These are phyloP conservation scores for Sminthurinus signatus DNA, from an alignment of 1,140 invertebrate species.

Conservation along the genomic window DNA sequence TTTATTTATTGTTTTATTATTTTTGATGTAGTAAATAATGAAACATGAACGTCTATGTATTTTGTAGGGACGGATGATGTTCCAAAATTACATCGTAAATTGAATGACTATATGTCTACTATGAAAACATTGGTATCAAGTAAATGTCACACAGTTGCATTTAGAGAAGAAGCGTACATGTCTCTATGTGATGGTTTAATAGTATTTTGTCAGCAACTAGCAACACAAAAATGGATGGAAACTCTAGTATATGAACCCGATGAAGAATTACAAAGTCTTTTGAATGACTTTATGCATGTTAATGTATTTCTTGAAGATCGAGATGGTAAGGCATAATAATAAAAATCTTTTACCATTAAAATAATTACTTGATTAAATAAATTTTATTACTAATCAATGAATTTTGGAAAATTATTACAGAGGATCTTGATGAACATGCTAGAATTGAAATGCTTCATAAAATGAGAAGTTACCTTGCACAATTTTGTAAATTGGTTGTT, in stretches of 20 bases:
- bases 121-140: constrained; percentile 61
- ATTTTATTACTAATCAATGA: neutral
- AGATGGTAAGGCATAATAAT: constrained; percentile 56
- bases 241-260: constrained; percentile 78
- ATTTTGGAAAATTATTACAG: neutral
- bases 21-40: no score
- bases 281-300: constrained; percentile 85
- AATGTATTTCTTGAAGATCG: constrained; percentile 88
- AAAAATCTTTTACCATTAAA: no score
- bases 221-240: constrained; percentile 53
- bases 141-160: constrained; percentile 49
- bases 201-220: constrained; percentile 85
- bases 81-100: constrained; percentile 46
- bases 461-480: constrained; percentile 87
- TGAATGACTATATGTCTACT: constrained; percentile 65
- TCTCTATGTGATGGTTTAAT: constrained; percentile 91
- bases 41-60: no score
- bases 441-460: constrained; percentile 95
- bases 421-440: constrained; percentile 80
- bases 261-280: constrained; percentile 65
- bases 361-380: neutral
- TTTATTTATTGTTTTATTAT: no score
- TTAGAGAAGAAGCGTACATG: constrained; percentile 70
- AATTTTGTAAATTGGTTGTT: constrained; percentile 95
- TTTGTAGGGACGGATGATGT: constrained; percentile 31